Conservation (phyloP, 2,113 vertebrate species). For the Leuciscus idus region DNA sequence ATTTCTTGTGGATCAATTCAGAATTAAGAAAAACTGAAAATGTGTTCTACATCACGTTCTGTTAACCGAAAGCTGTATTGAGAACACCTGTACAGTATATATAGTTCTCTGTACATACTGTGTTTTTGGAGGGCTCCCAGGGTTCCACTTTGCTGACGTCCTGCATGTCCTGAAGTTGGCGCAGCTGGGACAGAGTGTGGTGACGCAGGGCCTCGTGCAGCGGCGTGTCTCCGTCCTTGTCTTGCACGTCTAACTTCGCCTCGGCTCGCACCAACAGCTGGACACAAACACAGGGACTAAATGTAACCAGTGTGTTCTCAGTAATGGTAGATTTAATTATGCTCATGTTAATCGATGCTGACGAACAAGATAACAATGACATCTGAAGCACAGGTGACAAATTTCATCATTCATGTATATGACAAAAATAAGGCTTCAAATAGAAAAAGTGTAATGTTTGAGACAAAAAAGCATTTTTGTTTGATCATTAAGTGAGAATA, state of each 20-base stretch:
- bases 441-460: neutral
- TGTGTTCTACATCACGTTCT: neutral
- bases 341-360: neutral
- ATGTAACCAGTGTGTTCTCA: constrained; percentile 1
- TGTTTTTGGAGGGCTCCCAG: constrained; percentile 99
- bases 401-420: neutral
- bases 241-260: constrained; percentile 97
- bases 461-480: neutral
- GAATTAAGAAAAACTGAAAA: neutral
- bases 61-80: neutral
- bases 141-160: constrained; percentile 98
- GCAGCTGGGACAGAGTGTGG: constrained; percentile 95
- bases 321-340: neutral
- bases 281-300: constrained; percentile 37
- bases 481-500: neutral
- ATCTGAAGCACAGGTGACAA: neutral
- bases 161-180: constrained; percentile 99
- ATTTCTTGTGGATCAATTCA: neutral
- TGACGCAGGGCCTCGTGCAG: constrained; percentile 97
- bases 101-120: constrained; percentile 78
- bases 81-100: neutral
- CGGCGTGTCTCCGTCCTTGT: constrained; percentile 98
- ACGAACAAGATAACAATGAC: neutral
- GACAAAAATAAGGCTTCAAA: neutral
- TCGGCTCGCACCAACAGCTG: constrained; percentile 96